These are phyloP conservation scores for Lycocorax pyrrhopterus DNA, from an alignment of 2,113 vertebrate genomes.

Conservation along the genomic window DNA sequence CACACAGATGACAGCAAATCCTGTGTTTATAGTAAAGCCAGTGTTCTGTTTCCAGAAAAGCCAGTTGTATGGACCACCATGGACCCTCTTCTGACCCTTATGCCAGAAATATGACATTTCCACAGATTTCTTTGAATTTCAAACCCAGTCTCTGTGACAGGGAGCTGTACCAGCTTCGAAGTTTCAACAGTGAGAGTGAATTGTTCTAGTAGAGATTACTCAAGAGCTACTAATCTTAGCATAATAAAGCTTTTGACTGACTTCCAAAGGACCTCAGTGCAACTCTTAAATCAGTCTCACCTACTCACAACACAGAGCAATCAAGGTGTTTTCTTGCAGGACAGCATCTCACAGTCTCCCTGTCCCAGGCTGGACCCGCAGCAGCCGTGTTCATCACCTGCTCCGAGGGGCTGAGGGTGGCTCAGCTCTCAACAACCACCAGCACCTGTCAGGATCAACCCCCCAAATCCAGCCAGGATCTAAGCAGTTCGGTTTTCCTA, in stretches of 20 bases:
- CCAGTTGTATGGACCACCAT: fast-evolving
- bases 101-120: not conserved
- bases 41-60: not conserved
- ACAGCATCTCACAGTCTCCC: not conserved
- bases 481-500: not conserved
- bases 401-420: not conserved
- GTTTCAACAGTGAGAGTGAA: not conserved
- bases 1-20: not conserved
- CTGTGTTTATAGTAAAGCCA: not conserved
- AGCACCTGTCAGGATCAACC: not conserved
- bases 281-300: not conserved
- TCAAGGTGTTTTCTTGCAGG: not conserved
- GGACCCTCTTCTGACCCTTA: not conserved
- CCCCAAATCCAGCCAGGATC: not conserved
- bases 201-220: not conserved
- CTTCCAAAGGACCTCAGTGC: not conserved
- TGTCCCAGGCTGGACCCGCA: not conserved
- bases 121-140: not conserved
- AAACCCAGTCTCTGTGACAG: not conserved
- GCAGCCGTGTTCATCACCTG: not conserved
- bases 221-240: not conserved
- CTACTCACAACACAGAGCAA: not conserved
- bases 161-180: not conserved
- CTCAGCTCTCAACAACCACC: not conserved
- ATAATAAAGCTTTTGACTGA: not conserved